Evolutionary conservation across 1,140 invertebrate species (phyloP).

Genomic region (Cataglyphis hispanica): DNA sequence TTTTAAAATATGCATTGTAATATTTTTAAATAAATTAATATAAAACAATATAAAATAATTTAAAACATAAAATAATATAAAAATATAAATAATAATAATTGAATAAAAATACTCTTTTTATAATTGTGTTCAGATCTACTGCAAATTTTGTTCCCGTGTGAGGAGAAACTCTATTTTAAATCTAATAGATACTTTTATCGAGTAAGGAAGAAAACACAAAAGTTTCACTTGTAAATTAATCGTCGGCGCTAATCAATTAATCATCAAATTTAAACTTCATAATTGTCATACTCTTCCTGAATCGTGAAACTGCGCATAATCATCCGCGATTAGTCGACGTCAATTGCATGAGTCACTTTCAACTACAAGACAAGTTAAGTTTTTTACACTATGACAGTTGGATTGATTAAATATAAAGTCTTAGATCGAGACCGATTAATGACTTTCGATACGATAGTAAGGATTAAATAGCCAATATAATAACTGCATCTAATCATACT

Average conservation of each 20-base stretch:
- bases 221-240: background rate
- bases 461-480: slow-evolving; percentile 6
- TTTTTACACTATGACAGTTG: background rate
- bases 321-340: slow-evolving; percentile 31
- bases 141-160: background rate
- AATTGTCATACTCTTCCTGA: slow-evolving; percentile 20
- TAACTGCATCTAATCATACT: slow-evolving; percentile 28
- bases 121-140: too few species aligned
- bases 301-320: slow-evolving; percentile 17
- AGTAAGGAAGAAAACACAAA: background rate
- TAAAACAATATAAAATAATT: background rate
- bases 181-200: background rate
- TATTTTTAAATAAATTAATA: background rate
- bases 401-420: slow-evolving; percentile 37
- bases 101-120: background rate
- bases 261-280: slow-evolving; percentile 2
- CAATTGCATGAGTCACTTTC: slow-evolving; percentile 51
- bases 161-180: background rate
- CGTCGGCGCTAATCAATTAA: slow-evolving; percentile 15
- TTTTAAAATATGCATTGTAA: background rate
- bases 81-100: background rate
- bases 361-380: slow-evolving; percentile 5
- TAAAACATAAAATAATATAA: background rate
- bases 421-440: slow-evolving; percentile 39
- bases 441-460: slow-evolving; percentile 33